Base-by-base conservation (phyloP, 2,797 vertebrate species). In the Hypotaenidia okinawae region DNA sequence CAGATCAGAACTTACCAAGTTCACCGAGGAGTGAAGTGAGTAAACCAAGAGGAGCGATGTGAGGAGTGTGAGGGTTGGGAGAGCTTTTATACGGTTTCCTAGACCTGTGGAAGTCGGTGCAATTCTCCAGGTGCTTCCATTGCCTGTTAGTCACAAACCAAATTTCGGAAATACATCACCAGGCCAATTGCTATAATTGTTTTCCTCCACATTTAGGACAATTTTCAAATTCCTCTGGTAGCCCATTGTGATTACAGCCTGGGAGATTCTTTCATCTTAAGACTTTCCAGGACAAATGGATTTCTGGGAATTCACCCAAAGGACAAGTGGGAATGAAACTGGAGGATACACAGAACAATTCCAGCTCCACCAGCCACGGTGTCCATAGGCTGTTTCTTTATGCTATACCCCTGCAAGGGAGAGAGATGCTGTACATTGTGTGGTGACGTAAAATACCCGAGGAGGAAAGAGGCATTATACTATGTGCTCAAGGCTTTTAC, bases 141-240 rank as follows among this genome's bases (percentile, higher is more conserved):
- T 39, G 12, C 3, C 76, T 41, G n/a, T 69, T 32, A 13, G 84
- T 96, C 93, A 96, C 49, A 21, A n/a, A 24, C 13, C 19, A 10
- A 37, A 92, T 76, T 84, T 33, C 19, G 47, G 92, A 90, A 84
- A 27, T 86, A 82, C 89, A 68, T 94, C 95, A 90, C 41, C 67
- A 33, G 18, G 37, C 30, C 94, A 94, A 94, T 95, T 94, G 84
- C 22, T 67, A 1, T 96, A 95, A 96, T 96, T 83, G 84, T 80
- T 96, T 92, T 33, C 89, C 59, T 58, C 55, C 3, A 47, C 23
- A 2, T 93, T 81, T 37, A 84, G 62, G 86, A 8, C 67, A 59
- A 82, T 95, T 95, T 95, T 93, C 47, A 57, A 10, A 95, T 95
- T 95, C 94, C 87, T 93, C 30, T 16, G 49, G 62, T 9, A 39